phyloP scores from a whole-genome alignment of 2,888 invertebrate genomes.

The Sphecodes monilicornis region DNA sequence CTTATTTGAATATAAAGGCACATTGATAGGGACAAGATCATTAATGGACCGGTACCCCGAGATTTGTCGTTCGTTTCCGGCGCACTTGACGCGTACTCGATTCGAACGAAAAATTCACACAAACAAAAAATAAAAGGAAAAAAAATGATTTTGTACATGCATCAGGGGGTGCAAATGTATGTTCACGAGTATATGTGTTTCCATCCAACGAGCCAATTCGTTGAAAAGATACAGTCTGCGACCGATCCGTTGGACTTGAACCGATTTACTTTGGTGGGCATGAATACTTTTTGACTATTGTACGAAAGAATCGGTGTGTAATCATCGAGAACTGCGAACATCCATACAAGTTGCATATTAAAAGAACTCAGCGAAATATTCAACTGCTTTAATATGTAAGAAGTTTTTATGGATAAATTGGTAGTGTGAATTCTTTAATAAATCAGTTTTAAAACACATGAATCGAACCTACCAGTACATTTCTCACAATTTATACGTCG shows the following conservation, averaged over 20 bases:
- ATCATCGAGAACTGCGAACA: conserved; percentile 66
- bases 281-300: conserved; percentile 72
- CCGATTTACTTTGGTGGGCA: conserved; percentile 61
- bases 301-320: conserved; percentile 72
- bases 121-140: background rate
- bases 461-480: conserved; percentile 36
- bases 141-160: conserved; percentile 17
- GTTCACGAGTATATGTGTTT: background rate
- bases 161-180: background rate
- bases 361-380: conserved; percentile 73
- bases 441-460: conserved; percentile 76
- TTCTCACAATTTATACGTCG: conserved; percentile 7
- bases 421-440: conserved; percentile 83
- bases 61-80: conserved; percentile 51
- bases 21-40: background rate
- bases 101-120: conserved; percentile 39
- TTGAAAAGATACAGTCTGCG: conserved; percentile 11
- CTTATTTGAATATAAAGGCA: background rate
- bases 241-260: conserved; percentile 26
- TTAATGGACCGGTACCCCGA: conserved; percentile 2
- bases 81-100: conserved; percentile 33
- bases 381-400: conserved; percentile 82
- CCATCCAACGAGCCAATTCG: conserved; percentile 11
- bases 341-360: conserved; percentile 68
- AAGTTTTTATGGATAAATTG: conserved; percentile 83